These are phyloP conservation scores for Neomonachus schauinslandi DNA, from an alignment of 2,113 vertebrate genomes.

Conservation along the genomic window DNA sequence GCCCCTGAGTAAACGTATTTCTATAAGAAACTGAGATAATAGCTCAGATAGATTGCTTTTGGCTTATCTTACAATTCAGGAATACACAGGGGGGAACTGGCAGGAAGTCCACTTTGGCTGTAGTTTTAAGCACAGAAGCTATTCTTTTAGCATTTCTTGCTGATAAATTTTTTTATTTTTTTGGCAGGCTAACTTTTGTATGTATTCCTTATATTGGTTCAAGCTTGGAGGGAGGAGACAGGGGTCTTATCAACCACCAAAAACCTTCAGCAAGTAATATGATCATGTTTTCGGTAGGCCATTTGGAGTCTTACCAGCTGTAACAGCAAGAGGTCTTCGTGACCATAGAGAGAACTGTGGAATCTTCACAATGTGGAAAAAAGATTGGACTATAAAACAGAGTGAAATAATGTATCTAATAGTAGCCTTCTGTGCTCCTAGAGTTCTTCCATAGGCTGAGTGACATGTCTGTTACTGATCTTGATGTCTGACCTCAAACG, in stretches of 20 bases:
- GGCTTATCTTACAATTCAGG: background rate
- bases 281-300: background rate
- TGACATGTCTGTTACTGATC: background rate
- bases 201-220: background rate
- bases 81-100: background rate
- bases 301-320: background rate
- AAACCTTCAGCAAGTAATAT: background rate
- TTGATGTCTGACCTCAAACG: background rate
- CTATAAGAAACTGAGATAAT: background rate
- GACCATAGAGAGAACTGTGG: background rate
- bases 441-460: background rate
- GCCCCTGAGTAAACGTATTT: background rate
- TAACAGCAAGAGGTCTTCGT: background rate
- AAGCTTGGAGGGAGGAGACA: background rate
- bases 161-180: background rate
- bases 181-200: background rate
- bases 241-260: background rate
- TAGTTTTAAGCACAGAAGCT: background rate
- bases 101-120: background rate
- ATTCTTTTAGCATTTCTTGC: background rate
- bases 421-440: background rate
- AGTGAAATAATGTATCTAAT: background rate
- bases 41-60: background rate
- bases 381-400: background rate
- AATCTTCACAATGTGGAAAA: background rate